These are phyloP conservation scores for Podarcis siculus DNA, from an alignment of 2,797 vertebrate genomes.

Conservation along the genomic window DNA sequence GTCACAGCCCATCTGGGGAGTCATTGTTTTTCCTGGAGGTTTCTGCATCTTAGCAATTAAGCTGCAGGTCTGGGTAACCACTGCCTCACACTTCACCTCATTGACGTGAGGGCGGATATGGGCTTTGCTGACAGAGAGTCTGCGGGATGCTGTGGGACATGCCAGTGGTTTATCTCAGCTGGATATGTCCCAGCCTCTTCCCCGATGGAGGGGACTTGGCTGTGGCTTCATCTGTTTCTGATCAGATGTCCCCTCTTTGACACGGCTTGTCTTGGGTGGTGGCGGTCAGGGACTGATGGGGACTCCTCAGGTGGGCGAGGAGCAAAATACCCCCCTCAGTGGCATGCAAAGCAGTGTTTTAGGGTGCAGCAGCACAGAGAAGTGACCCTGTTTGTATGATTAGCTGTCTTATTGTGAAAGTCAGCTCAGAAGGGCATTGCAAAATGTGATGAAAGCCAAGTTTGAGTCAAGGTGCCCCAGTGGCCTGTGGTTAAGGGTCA, in stretches of 20 bases:
- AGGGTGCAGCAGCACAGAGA: neutral
- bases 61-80: constrained; percentile 45
- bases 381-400: neutral
- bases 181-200: constrained; percentile 34
- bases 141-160: constrained; percentile 68
- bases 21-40: constrained; percentile 34
- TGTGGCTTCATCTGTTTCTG: constrained; percentile 38
- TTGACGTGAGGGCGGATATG: constrained; percentile 70
- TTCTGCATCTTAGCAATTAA: constrained; percentile 37
- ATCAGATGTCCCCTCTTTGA: constrained; percentile 31
- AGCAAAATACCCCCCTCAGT: neutral
- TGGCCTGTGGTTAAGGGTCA: neutral
- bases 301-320: neutral
- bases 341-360: neutral
- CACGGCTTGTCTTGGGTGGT: neutral
- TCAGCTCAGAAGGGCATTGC: neutral
- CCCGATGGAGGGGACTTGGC: constrained; percentile 3
- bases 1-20: constrained; percentile 1
- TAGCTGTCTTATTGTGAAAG: neutral
- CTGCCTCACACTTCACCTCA: constrained; percentile 49
- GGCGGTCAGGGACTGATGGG: no score
- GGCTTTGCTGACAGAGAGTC: constrained; percentile 78
- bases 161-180: constrained; percentile 62
- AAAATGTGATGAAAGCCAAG: neutral
- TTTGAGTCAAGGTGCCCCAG: neutral